Base-by-base conservation (phyloP, 2,797 vertebrate genomes). In the Petrocephalus sullivani region DNA sequence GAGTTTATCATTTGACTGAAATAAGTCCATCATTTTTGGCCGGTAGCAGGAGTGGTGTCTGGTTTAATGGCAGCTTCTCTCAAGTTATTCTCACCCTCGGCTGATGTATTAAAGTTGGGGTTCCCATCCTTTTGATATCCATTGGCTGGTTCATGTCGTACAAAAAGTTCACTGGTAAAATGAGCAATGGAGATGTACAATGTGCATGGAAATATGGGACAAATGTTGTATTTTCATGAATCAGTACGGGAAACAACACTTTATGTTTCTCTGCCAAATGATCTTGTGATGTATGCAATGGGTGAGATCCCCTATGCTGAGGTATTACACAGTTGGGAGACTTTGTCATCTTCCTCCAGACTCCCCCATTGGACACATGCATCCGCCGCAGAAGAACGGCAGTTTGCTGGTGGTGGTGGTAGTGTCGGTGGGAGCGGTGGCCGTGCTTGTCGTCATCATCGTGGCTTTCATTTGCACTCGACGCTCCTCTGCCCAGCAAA, bases 311-410 rank as follows among this genome's bases (percentile, higher is more conserved):
- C 4, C n/a, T 81, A 19, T 9, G 46, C 33, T 9, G 41, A 49
- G 41, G 41, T 51, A 51, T 71, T 71, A 16, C 28, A 37, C 19
- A 21, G 16, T 82, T 82, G 67, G n/a, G n/a, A 82, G 23, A 46
- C 46, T 51, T 46, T 23, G 16, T 82, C 46, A 1, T 51, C 87
- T 91, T 58, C 41, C 86, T 46, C 54, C 94, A 98, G 98, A 98
- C 89, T 96, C 97, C 56, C 98, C 98, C 0, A 96, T 98, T 5
- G 97, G 97, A 51, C 97, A 99, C 93, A 98, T 99, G 96, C 97
- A 96, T 6, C 98, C 98, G 0, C 98, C 98, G 0, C 98, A 98
- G 91, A 98, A 97, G 93, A 97, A 96, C 93, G 96, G 97, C 91
- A 98, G 97, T 92, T 96, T 99, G 56, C 95, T 99, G 46, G 96